phyloP scores from a whole-genome alignment of 2,888 invertebrate species.

The Axea sp. region DNA sequence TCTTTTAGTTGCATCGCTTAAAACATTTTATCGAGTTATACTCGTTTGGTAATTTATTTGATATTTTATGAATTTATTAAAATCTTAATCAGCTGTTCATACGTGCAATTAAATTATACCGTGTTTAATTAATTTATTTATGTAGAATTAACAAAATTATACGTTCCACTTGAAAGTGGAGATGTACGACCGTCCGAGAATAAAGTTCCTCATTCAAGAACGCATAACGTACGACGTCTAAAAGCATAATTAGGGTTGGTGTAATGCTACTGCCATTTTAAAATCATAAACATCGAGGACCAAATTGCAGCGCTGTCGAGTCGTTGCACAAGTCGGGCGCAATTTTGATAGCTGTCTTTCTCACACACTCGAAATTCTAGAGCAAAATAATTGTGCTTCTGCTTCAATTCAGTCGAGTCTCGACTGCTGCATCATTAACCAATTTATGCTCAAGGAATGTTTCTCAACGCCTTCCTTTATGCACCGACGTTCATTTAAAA shows the following conservation, averaged over 20 bases:
- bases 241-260: slow-evolving; percentile 16
- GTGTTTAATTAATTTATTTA: no score
- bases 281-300: slow-evolving; percentile 23
- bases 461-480: slow-evolving; percentile 37
- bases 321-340: slow-evolving; percentile 45
- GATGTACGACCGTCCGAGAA: slow-evolving; percentile 16
- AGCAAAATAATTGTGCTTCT: slow-evolving; percentile 24
- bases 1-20: no score
- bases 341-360: slow-evolving; percentile 22
- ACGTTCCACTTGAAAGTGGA: slow-evolving; percentile 38
- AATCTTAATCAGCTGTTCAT: no score
- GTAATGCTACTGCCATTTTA: slow-evolving; percentile 2
- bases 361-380: slow-evolving; percentile 31
- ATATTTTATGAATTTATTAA: no score
- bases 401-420: slow-evolving; percentile 6
- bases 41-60: background rate
- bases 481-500: slow-evolving; percentile 10
- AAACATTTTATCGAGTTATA: no score
- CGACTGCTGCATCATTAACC: slow-evolving; percentile 19
- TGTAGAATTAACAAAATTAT: slow-evolving; percentile 16
- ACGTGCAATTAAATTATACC: no score
- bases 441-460: slow-evolving; percentile 14
- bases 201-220: slow-evolving; percentile 8
- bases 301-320: slow-evolving; percentile 30
- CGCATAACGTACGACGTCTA: slow-evolving; percentile 13